Base-by-base conservation (phyloP, 1,140 invertebrate species). In the Palaemon carinicauda region DNA sequence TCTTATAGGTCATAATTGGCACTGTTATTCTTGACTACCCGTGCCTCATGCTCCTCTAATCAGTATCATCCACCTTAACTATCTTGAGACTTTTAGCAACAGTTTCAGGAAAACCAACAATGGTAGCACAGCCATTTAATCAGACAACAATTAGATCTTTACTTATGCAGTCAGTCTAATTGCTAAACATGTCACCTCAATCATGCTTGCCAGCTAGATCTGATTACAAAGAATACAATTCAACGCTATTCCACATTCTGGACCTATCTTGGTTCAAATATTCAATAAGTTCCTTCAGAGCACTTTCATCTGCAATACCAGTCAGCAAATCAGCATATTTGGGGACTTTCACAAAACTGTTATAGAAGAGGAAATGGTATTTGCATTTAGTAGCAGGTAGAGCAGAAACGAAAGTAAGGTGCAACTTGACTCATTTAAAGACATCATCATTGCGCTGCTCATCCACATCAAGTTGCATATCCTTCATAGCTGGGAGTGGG, bases 151-250 rank as follows among this genome's bases (percentile, higher is more conserved):
- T 69, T 21, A 69, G 10, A 69, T 9, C 60, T 27, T 69, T 69
- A 69, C 60, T 69, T 27, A 69, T 69, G 60, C 60, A 69, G 60
- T 69, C 60, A 69, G 9, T 69, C 60, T 21, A 69, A 19, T 69
- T 69, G 60, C 60, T 69, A 69, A 69, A 69, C 60, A 69, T 69
- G n/a, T 69, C 60, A 69, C n/a, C n/a, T 69, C n/a, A 27, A 69
- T 19, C 29, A 27, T 21, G 60, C n/a, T 69, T 69, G 29, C 60
- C 60, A 12, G n/a, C 60, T 69, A n/a, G 60, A 69, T 12, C 60
- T n/a, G 60, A 12, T 19, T 69, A 69, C 60, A 69, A n/a, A 27
- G n/a, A 69, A 69, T 69, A 27, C 60, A 69, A n/a, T 69, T 69
- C 60, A 69, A 69, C 60, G 29, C 60, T 69, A 69, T 69, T 9